Conservation (phyloP, 2,888 invertebrate genomes). For the Drosophila phalerata region DNA sequence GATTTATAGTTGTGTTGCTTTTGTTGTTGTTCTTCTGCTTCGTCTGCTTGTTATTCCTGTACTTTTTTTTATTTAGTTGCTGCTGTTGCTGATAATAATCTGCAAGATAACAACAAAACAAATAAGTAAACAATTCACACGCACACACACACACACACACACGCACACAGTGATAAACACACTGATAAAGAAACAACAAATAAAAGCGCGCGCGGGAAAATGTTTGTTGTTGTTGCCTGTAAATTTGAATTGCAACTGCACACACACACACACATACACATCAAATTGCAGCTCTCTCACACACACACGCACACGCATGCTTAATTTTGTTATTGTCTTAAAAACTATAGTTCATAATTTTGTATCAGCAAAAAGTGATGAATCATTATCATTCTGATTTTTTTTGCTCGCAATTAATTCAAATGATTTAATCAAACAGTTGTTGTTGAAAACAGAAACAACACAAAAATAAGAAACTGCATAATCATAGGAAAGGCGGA, state of each 20-base stretch:
- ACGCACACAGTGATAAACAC: constrained; percentile 4
- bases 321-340: constrained; percentile 43
- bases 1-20: constrained; percentile 29
- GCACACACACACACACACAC: constrained; percentile 6
- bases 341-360: constrained; percentile 17
- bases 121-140: constrained; percentile 65
- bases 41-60: constrained; percentile 46
- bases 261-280: constrained; percentile 10
- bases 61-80: constrained; percentile 45
- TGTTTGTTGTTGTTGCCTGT: not conserved
- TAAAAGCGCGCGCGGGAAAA: constrained; percentile 57
- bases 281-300: constrained; percentile 9
- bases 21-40: constrained; percentile 36
- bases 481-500: constrained; percentile 54
- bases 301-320: constrained; percentile 13
- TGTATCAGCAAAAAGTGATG: constrained; percentile 30
- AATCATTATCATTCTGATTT: constrained; percentile 50
- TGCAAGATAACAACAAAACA: constrained; percentile 60
- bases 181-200: constrained; percentile 35
- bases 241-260: constrained; percentile 20
- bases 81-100: constrained; percentile 64
- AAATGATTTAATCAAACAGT: constrained; percentile 21
- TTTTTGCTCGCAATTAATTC: constrained; percentile 15
- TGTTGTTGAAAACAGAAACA: constrained; percentile 14
- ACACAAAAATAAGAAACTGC: constrained; percentile 50